Conservation (phyloP, 2,888 invertebrate species). For the Neoitamus cyanurus region DNA sequence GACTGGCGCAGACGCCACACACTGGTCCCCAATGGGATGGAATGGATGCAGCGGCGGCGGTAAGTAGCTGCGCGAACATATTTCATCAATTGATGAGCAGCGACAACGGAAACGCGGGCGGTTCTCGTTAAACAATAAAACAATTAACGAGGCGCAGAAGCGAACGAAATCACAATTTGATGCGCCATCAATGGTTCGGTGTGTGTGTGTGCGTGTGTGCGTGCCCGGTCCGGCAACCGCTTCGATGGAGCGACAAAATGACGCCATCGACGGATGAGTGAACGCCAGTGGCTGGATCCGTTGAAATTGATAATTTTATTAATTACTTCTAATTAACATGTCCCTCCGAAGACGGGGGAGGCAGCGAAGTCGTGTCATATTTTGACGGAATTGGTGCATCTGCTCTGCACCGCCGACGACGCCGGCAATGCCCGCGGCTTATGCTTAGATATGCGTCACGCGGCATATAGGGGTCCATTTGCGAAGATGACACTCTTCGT, state of each 20-base stretch:
- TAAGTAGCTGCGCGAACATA: slow-evolving; percentile 29
- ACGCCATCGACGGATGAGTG: slow-evolving; percentile 48
- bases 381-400: slow-evolving; percentile 36
- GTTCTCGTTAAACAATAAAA: slow-evolving; percentile 25
- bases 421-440: neutral
- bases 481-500: neutral
- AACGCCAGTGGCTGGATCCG: neutral
- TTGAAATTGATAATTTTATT: slow-evolving; percentile 52
- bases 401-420: neutral
- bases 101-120: slow-evolving; percentile 50
- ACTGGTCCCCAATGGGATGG: too few relatives aligned
- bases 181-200: slow-evolving; percentile 35
- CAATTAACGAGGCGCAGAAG: slow-evolving; percentile 28
- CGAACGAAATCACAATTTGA: slow-evolving; percentile 47
- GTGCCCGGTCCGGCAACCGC: slow-evolving; percentile 5
- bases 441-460: neutral
- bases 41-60: neutral
- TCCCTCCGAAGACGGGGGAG: neutral
- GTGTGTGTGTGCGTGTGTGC: neutral
- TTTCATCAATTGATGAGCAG: slow-evolving; percentile 47
- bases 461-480: slow-evolving; percentile 28
- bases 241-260: slow-evolving; percentile 47
- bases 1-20: slow-evolving; percentile 10
- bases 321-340: slow-evolving; percentile 54
- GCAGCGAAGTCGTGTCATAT: slow-evolving; percentile 2